Evolutionary conservation across 2,113 vertebrate species (phyloP).

Genomic region (Tachuris rubrigastra): DNA sequence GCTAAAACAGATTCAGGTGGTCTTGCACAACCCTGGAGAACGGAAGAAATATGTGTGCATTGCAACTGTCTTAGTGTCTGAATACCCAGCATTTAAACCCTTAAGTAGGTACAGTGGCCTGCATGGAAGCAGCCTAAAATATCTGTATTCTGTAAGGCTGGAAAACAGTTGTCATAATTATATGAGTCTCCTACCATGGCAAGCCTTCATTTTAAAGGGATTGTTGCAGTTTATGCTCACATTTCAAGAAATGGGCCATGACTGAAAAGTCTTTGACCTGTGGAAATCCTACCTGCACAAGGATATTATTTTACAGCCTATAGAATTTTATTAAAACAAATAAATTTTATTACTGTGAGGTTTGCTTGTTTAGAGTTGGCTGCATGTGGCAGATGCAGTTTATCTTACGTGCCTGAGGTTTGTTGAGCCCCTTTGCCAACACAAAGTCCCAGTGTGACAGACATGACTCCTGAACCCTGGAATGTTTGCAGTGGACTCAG

Average conservation of each 20-base stretch:
- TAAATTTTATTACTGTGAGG: conserved; percentile 24
- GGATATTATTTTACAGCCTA: conserved; percentile 56
- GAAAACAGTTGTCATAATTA: neutral
- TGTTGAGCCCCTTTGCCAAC: neutral
- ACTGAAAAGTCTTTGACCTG: conserved; percentile 44
- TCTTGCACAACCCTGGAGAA: neutral
- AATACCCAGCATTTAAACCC: neutral
- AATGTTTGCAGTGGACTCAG: neutral
- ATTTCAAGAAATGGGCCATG: conserved; percentile 38
- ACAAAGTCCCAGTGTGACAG: neutral
- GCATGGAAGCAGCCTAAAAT: neutral
- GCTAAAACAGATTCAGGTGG: neutral
- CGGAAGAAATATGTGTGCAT: neutral
- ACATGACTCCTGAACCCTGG: conserved; percentile 7
- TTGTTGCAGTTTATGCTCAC: conserved; percentile 11
- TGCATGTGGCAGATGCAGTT: conserved; percentile 28
- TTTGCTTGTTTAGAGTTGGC: conserved; percentile 42
- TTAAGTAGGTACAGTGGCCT: neutral
- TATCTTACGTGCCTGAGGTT: neutral
- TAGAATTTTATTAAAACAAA: conserved; percentile 51
- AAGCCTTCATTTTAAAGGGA: conserved; percentile 23
- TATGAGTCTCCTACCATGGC: neutral
- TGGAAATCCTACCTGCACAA: conserved; percentile 41
- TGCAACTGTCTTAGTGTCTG: neutral
- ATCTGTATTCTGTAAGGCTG: neutral